These are phyloP conservation scores for Squalus acanthias DNA, from an alignment of 2,797 vertebrate species.

Conservation along the genomic window DNA sequence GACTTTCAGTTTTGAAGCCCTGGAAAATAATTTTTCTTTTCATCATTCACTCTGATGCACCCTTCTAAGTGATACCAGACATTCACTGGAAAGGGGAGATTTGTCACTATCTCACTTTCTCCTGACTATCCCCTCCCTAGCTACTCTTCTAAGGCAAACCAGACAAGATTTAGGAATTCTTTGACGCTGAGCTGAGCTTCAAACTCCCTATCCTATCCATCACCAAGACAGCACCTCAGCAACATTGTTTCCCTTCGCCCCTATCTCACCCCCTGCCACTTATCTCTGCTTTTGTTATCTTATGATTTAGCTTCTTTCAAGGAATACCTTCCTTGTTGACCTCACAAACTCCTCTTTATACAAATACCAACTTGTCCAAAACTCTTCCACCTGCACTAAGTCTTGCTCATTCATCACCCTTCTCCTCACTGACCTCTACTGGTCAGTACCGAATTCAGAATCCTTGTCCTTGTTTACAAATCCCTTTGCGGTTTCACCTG, in stretches of 20 bases:
- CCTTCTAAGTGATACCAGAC: background rate
- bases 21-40: background rate
- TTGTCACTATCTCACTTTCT: background rate
- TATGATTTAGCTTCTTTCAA: background rate
- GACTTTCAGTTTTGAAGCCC: background rate
- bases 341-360: background rate
- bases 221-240: background rate
- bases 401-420: background rate
- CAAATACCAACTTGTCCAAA: background rate
- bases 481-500: background rate
- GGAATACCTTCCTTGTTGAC: background rate
- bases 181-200: background rate
- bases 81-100: background rate
- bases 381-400: background rate
- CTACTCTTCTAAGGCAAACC: background rate
- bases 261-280: background rate
- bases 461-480: background rate
- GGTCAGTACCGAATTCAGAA: background rate
- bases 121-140: background rate
- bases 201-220: background rate
- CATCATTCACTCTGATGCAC: background rate
- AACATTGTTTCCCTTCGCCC: background rate
- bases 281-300: background rate
- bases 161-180: background rate
- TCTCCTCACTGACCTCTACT: constrained; percentile 11